Percentiles rank a stretch among this genome's conserved stretches.
These are phyloP conservation scores for Drosophila aff. DNA, from an alignment of 1,140 invertebrate species.

Conservation along the genomic window DNA sequence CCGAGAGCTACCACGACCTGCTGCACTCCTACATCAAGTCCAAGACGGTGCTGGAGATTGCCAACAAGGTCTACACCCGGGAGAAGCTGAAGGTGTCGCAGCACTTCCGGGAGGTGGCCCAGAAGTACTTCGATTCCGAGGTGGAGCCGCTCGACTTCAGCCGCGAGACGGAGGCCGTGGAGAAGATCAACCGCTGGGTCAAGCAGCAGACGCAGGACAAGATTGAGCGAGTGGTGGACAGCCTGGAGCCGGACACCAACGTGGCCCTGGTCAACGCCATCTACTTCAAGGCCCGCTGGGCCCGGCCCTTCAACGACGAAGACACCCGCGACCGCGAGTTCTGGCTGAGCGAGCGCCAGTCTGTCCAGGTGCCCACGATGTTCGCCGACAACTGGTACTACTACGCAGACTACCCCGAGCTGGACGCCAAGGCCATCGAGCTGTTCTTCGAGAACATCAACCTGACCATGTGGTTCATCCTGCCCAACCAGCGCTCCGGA, in stretches of 20 bases:
- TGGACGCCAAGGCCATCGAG: constrained; percentile 86
- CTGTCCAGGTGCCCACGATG: constrained; percentile 87
- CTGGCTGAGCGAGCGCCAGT: constrained; percentile 84
- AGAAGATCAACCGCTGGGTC: constrained; percentile 89
- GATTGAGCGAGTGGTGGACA: constrained; percentile 88
- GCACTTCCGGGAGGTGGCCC: constrained; percentile 71
- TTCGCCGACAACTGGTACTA: constrained; percentile 86
- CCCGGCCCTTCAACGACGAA: constrained; percentile 86
- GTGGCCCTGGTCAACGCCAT: constrained; percentile 89
- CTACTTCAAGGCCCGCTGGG: constrained; percentile 91
- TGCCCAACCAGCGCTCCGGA: constrained; percentile 88
- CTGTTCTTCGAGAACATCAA: constrained; percentile 87
- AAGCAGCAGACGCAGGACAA: constrained; percentile 87
- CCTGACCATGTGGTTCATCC: constrained; percentile 87
- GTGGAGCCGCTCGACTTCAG: constrained; percentile 86
- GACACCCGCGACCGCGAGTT: constrained; percentile 87
- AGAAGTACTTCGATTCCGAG: constrained; percentile 84
- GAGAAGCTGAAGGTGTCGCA: constrained; percentile 66
- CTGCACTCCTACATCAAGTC: constrained; percentile 81
- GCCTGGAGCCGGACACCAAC: constrained; percentile 84
- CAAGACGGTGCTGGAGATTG: constrained; percentile 79
- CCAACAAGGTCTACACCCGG: constrained; percentile 78
- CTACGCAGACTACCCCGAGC: constrained; percentile 85
- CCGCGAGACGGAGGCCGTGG: constrained; percentile 83
- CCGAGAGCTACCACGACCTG: constrained; percentile 72